Base-by-base conservation (phyloP, 2,888 invertebrate genomes). In the Bimastos eiseni region DNA sequence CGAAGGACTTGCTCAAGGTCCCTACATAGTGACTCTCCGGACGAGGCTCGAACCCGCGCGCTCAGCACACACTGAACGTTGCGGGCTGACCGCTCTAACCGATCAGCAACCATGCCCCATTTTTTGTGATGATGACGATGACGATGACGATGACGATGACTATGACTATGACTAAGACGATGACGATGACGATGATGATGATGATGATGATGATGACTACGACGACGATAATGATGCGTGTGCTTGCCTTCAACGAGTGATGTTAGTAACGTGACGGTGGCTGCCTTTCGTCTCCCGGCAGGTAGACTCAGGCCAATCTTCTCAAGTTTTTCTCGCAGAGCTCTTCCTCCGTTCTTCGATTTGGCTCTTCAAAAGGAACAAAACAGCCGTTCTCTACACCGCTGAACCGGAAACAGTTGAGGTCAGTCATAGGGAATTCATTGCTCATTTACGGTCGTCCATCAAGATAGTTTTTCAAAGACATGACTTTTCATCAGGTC, bases 271-370 rank as follows among this genome's bases (percentile, higher is more conserved):
- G 99, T 99, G 41, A 99, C 99, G 94, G 99, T 99, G 91, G 99
- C 99, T 90, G 99, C 99, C 97, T 99, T 99, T 96, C 99, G 97
- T 94, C 99, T 96, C 19, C 99, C 99, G 34, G 99, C 99, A 19
- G 99, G 99, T 93, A 99, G 96, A 96, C 98, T 99, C 91, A 99
- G 96, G 70, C 99, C 99, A 94, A 99, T 99, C 96, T 99, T 98
- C 95, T 99, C 99, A 95, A 99, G 96, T 95, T 99, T 99, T 95
- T 99, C 99, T 94, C 99, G 96, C 92, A 99, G 96, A 92, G 99
- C 96, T 92, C 99, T 96, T 3, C 99, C 99, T 88, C 99, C 99
- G 96, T 99, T 99, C 96, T 99, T 99, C 95, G 99, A 99, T 95
- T 99, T 99, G 91, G 99, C 99, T 95, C 98, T 98, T 96, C 30